These are phyloP conservation scores for Glyphotaelius pellucidus DNA, from an alignment of 2,888 invertebrate species.

Conservation along the genomic window DNA sequence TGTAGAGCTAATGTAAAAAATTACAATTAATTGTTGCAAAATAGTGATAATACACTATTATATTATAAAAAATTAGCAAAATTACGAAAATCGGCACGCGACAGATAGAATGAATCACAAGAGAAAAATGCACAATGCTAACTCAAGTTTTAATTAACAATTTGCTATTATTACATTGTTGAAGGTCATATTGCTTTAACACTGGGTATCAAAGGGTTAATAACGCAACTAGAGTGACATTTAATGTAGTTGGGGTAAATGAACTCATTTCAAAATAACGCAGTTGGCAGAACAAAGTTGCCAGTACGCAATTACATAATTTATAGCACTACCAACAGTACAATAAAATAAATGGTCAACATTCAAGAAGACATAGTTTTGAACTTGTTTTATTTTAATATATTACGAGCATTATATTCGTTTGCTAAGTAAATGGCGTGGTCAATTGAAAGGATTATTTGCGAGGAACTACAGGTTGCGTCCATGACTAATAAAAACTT, in stretches of 20 bases:
- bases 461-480: neutral
- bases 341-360: neutral
- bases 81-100: too few species aligned
- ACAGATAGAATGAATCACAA: neutral
- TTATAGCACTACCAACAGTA: neutral
- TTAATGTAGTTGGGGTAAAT: neutral
- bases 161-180: neutral
- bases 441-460: neutral
- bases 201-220: neutral
- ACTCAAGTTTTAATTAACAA: neutral
- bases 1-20: too few species aligned
- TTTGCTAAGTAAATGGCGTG: neutral
- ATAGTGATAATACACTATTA: too few species aligned
- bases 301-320: neutral
- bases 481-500: neutral
- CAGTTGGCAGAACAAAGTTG: conserved; percentile 13
- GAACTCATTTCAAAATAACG: conserved; percentile 22
- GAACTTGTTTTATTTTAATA: neutral
- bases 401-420: neutral
- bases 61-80: too few species aligned
- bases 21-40: too few species aligned
- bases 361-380: neutral
- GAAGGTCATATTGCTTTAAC: neutral
- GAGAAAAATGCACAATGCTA: neutral
- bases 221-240: neutral